Conservation (phyloP, 2,797 vertebrate genomes). For the Halcyon smyrnensis region DNA sequence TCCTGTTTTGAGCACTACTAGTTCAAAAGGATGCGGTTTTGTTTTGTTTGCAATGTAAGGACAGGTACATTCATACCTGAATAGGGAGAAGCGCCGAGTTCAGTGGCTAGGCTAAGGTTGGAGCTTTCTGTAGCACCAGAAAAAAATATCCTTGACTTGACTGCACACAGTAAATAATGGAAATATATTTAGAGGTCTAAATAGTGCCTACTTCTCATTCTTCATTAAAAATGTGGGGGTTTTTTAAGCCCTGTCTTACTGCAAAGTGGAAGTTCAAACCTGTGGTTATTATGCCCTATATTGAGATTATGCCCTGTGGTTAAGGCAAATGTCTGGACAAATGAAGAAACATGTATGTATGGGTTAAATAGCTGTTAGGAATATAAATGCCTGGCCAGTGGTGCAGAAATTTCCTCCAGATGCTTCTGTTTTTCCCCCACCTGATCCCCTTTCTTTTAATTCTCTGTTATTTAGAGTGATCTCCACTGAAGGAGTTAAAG, state of each 20-base stretch:
- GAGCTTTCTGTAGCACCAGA: background rate
- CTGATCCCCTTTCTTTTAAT: conserved; percentile 12
- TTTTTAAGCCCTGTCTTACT: background rate
- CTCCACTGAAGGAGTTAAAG: background rate
- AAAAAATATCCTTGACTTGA: background rate
- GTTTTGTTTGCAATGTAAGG: background rate
- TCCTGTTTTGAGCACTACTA: background rate
- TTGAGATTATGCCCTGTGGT: background rate
- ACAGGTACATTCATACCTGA: background rate
- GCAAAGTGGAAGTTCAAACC: background rate
- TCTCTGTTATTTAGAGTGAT: background rate
- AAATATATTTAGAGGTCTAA: background rate
- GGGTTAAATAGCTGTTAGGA: conserved; percentile 35
- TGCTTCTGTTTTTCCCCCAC: conserved; percentile 9
- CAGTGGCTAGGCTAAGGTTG: background rate
- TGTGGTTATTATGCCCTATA: background rate
- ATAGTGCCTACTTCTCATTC: background rate
- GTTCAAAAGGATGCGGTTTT: background rate
- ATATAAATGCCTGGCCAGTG: conserved; percentile 19
- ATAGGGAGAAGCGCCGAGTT: accelerated
- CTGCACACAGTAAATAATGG: accelerated
- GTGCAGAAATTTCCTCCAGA: conserved; percentile 57
- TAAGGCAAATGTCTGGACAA: background rate
- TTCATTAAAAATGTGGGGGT: background rate
- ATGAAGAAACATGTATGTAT: background rate